Evolutionary conservation across 1,140 invertebrate species (phyloP), one percentile per base, ranked within the genome.

Genomic region (Lepidotrigona ventralis): DNA sequence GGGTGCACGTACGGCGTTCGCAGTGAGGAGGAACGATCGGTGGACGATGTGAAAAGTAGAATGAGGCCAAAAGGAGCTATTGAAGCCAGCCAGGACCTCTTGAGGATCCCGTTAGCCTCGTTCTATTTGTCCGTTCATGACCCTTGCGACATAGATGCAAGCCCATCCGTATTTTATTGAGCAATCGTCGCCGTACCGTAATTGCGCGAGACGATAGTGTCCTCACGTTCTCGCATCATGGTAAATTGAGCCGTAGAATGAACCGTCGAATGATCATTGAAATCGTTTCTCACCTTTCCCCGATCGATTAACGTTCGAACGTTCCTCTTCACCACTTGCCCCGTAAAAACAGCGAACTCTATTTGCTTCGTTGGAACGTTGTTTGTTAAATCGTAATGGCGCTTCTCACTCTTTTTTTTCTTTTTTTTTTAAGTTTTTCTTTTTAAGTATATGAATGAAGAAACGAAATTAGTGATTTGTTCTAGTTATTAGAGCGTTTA

Each of bases 41-140:
- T 29, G 19, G 63, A 46, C 23, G 51, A 56, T 33, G 29, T 51
- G 69, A 72, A 79, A 79, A 72, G 53, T 83, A 70, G 64, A 84
- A 81, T 54, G 72, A 63, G 79, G 72, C 46, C 29, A 51, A 76
- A 85, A 81, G 83, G 78, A 81, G 51, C 60, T 53, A 71, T 81
- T 66, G 54, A 81, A 83, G 85, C 72, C 58, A 74, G 79, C 54
- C 56, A 85, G 74, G 83, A 85, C 58, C 64, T 81, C 83, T 85
- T 46, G 73, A 85, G 69, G 73, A 63, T 86, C 73, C 68, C 73
- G 83, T 86, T 86, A 86, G 85, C 77, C 83, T 51, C 73, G 77
- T 79, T 86, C 63, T 68, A 74, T 85, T 85, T 81, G 72, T 60
- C 53, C 82, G 73, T 84, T 73, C 85, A n/a, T 72, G 82, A 84